Conservation (phyloP, 2,113 vertebrate genomes). For the Lophotis ruficrista region DNA sequence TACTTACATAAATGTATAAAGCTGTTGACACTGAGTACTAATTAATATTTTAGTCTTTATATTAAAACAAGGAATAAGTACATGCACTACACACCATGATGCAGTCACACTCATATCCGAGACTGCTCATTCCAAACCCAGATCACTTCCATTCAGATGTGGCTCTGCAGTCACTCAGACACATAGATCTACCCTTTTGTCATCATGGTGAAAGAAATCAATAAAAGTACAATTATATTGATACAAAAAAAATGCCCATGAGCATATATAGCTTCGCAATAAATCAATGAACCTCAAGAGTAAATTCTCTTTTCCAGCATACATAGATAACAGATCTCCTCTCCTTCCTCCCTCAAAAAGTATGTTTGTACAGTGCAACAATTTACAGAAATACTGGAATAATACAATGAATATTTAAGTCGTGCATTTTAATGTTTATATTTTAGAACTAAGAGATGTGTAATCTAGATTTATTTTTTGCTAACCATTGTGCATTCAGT, state of each 20-base stretch:
- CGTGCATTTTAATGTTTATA: background rate
- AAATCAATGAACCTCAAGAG: background rate
- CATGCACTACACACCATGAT: background rate
- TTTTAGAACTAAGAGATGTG: background rate
- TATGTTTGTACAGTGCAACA: background rate
- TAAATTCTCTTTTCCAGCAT: background rate
- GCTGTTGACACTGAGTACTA: background rate
- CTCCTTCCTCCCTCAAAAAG: background rate
- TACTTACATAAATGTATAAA: background rate
- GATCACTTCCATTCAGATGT: background rate
- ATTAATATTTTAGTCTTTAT: background rate
- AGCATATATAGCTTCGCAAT: background rate
- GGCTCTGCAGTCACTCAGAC: background rate
- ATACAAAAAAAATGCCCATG: background rate
- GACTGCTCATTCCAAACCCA: background rate
- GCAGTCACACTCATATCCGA: background rate
- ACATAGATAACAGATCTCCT: background rate
- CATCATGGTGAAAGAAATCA: background rate
- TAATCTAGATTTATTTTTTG: background rate
- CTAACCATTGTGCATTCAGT: background rate
- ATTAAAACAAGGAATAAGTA: background rate
- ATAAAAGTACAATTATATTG: background rate
- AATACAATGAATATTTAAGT: background rate
- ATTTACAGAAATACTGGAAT: background rate
- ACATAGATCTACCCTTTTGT: background rate